Conservation (phyloP, 1,140 invertebrate species). For the Nixonia krombeini region DNA sequence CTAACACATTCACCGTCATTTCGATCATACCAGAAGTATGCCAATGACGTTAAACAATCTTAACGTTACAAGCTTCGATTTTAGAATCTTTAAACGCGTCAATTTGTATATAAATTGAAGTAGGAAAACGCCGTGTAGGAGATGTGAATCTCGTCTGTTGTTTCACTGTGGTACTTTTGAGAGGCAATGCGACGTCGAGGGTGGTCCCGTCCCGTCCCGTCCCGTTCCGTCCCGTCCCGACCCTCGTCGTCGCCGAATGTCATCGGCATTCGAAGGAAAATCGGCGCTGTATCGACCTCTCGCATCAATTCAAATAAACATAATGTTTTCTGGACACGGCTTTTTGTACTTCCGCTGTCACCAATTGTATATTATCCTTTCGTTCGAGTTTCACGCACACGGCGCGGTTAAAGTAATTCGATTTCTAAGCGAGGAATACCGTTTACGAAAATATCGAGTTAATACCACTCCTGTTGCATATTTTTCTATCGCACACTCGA, state of each 20-base stretch:
- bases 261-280: constrained; percentile 34
- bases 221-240: too few relatives aligned
- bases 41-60: background rate
- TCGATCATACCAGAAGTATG: background rate
- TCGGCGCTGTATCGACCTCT: constrained; percentile 30
- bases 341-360: constrained; percentile 47
- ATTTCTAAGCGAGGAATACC: background rate
- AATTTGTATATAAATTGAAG: background rate
- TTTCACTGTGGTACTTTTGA: constrained; percentile 10
- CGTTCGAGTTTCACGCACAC: background rate
- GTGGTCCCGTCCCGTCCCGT: constrained; percentile 46
- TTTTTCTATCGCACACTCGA: too few relatives aligned
- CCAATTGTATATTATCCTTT: constrained; percentile 39
- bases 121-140: too few relatives aligned
- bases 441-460: too few relatives aligned
- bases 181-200: constrained; percentile 8
- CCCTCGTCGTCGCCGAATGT: constrained; percentile 8
- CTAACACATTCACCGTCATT: constrained; percentile 4
- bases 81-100: too few relatives aligned
- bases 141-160: constrained; percentile 2
- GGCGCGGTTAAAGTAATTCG: background rate
- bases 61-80: background rate
- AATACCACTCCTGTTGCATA: too few relatives aligned
- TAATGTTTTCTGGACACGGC: constrained; percentile 24
- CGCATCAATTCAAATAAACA: constrained; percentile 44